These are phyloP conservation scores for Drosophila watanabei DNA, from an alignment of 1,140 invertebrate species.

Conservation along the genomic window DNA sequence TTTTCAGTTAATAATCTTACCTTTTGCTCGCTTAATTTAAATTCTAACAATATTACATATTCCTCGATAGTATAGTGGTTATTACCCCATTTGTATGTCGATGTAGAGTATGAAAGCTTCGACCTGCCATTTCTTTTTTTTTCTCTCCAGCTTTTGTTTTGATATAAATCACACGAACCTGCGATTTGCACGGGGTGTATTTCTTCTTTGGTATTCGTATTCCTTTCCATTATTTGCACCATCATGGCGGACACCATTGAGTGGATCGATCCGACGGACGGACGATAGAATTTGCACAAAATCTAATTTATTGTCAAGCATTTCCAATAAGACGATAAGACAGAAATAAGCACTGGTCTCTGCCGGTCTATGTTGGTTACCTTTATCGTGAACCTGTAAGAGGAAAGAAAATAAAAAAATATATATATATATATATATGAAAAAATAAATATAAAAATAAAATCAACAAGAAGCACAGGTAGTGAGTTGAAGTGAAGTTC, in stretches of 20 bases:
- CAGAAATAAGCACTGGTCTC: slow-evolving; percentile 33
- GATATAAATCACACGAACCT: slow-evolving; percentile 72
- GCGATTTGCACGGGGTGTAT: slow-evolving; percentile 43
- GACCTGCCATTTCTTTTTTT: slow-evolving; percentile 27
- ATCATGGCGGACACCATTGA: slow-evolving; percentile 65
- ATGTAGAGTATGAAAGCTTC: slow-evolving; percentile 32
- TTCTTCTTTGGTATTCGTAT: slow-evolving; percentile 31
- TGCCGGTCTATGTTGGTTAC: slow-evolving; percentile 37
- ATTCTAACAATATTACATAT: neutral
- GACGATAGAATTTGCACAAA: slow-evolving; percentile 71
- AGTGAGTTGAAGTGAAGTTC: slow-evolving; percentile 18
- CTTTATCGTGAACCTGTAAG: slow-evolving; percentile 77
- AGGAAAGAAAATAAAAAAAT: slow-evolving; percentile 38
- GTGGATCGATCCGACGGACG: slow-evolving; percentile 49
- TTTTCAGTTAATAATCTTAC: neutral
- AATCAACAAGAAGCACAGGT: slow-evolving; percentile 32
- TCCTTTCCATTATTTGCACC: slow-evolving; percentile 51
- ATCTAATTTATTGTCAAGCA: slow-evolving; percentile 81
- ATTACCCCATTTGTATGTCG: neutral
- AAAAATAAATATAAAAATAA: slow-evolving; percentile 33
- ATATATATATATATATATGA: slow-evolving; percentile 10
- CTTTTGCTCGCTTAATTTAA: neutral
- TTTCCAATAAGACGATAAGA: slow-evolving; percentile 69
- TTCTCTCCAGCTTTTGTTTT: slow-evolving; percentile 28
- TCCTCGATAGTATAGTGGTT: neutral